These are phyloP conservation scores for Mystacornis crossleyi DNA, from an alignment of 2,113 vertebrate genomes.

Conservation along the genomic window DNA sequence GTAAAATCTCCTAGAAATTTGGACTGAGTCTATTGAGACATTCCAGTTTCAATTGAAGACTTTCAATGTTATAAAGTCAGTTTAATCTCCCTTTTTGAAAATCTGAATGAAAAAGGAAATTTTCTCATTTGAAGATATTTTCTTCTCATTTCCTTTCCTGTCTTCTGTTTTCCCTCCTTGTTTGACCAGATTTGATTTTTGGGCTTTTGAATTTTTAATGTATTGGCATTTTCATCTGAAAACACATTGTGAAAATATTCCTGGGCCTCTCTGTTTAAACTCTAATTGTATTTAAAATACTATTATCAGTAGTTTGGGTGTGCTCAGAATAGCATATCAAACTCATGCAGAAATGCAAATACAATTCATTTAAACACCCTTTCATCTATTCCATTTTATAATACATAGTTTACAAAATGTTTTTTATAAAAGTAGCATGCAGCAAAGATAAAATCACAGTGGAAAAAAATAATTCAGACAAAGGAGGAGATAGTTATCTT, in stretches of 20 bases:
- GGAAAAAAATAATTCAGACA: neutral
- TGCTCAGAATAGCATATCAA: neutral
- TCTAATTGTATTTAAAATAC: neutral
- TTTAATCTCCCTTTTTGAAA: neutral
- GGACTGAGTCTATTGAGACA: neutral
- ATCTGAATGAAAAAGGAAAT: neutral
- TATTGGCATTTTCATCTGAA: neutral
- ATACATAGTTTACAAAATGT: neutral
- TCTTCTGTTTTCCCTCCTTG: neutral
- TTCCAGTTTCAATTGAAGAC: neutral
- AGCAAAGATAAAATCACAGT: neutral
- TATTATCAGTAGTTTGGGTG: neutral
- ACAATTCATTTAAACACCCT: neutral
- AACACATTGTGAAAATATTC: neutral
- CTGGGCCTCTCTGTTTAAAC: neutral
- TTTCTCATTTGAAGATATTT: neutral
- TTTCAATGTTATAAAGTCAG: neutral
- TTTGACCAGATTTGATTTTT: neutral
- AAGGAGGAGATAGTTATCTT: neutral
- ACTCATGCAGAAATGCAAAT: neutral
- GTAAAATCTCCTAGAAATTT: constrained; percentile 11
- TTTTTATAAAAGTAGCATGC: neutral
- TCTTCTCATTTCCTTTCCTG: neutral
- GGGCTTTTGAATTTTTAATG: neutral
- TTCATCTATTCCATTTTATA: neutral